These are phyloP conservation scores for Rhyacophila brunnea DNA, from an alignment of 1,140 invertebrate species.

Conservation along the genomic window DNA sequence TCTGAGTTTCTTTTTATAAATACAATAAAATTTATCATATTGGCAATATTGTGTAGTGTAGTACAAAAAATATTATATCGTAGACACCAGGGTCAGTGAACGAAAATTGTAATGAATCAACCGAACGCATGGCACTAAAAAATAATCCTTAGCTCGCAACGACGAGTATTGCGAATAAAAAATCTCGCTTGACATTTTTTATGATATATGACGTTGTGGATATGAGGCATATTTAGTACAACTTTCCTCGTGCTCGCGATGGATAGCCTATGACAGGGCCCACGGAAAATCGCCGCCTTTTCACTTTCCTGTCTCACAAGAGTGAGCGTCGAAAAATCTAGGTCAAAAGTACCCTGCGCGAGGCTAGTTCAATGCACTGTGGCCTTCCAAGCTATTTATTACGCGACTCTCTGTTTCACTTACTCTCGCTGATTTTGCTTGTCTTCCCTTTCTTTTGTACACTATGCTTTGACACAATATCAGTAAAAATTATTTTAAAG, in stretches of 20 bases:
- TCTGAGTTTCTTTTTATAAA: too few relatives aligned
- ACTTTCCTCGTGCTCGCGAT: conserved; percentile 6
- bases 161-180: background rate
- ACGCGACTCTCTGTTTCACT: conserved; percentile 47
- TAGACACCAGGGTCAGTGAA: conserved; percentile 1
- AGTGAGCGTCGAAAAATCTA: conserved; percentile 44
- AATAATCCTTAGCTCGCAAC: background rate
- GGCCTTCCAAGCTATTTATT: conserved; percentile 55
- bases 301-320: conserved; percentile 48
- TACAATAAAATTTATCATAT: background rate
- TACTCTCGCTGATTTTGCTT: conserved; percentile 34
- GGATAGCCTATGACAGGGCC: conserved; percentile 3
- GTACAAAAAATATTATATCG: too few relatives aligned
- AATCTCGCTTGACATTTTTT: conserved; percentile 4
- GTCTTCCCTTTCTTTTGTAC: too few relatives aligned
- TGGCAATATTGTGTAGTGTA: too few relatives aligned
- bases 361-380: conserved; percentile 53
- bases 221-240: background rate
- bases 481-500: too few relatives aligned
- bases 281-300: conserved; percentile 40
- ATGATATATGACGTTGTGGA: conserved; percentile 1
- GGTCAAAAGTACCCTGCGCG: conserved; percentile 40
- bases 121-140: background rate
- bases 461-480: too few relatives aligned
- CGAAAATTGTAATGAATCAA: background rate